A percentile compares a stretch with the other conserved stretches of the same genome.
phyloP scores from a whole-genome alignment of 2,888 invertebrate genomes.

The Mesorhabditis sp. region DNA sequence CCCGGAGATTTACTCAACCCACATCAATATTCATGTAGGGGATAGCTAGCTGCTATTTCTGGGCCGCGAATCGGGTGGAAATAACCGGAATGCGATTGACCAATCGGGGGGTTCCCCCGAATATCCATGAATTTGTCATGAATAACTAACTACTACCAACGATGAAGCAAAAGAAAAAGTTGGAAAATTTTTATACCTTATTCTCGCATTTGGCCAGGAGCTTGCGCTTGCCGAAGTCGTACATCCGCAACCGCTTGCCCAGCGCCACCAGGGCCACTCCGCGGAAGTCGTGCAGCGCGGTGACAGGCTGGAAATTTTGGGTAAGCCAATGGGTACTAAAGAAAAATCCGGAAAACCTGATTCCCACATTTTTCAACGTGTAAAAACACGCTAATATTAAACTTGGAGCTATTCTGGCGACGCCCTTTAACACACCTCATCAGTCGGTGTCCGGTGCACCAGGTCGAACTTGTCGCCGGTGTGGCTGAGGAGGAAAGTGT shows the following conservation, averaged over 20 bases:
- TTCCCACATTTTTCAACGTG: background rate
- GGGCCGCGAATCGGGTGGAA: too few relatives aligned
- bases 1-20: too few relatives aligned
- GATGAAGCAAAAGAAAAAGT: too few relatives aligned
- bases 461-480: constrained; percentile 82
- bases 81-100: too few relatives aligned
- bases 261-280: constrained; percentile 87
- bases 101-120: too few relatives aligned
- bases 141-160: too few relatives aligned
- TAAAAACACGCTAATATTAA: background rate
- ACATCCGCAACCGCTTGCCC: constrained; percentile 83
- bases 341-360: background rate
- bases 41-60: too few relatives aligned
- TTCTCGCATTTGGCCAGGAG: constrained; percentile 95
- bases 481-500: constrained; percentile 53
- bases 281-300: constrained; percentile 83
- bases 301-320: constrained; percentile 55
- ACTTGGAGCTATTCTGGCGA: background rate
- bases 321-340: too few relatives aligned
- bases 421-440: constrained; percentile 30
- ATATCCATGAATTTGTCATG: too few relatives aligned
- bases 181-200: constrained; percentile 63
- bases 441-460: constrained; percentile 77
- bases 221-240: constrained; percentile 94
- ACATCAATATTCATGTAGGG: too few relatives aligned